These are phyloP conservation scores for Chalcosyrphus nemorum DNA, from an alignment of 2,888 invertebrate genomes.

Conservation along the genomic window DNA sequence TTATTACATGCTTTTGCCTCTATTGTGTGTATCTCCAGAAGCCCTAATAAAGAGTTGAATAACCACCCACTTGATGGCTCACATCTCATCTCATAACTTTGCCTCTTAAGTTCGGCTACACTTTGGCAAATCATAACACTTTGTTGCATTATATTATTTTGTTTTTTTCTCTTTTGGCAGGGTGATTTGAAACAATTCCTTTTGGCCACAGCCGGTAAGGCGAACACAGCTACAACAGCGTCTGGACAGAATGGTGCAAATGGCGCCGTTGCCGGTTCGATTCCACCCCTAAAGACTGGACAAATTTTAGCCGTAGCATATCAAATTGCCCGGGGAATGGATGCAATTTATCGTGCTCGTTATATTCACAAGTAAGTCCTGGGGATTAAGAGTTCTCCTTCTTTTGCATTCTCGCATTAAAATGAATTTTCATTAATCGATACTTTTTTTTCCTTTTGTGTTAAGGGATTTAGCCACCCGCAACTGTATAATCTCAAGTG, in stretches of 20 bases:
- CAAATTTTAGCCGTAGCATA: conserved; percentile 87
- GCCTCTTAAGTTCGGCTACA: not conserved
- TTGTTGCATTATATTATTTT: not conserved
- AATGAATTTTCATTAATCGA: conserved; percentile 43
- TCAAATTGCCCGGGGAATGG: conserved; percentile 92
- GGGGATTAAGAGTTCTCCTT: conserved; percentile 17
- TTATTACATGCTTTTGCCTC: no score
- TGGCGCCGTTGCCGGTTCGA: conserved; percentile 74
- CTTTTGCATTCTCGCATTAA: conserved; percentile 14
- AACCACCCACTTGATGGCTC: not conserved
- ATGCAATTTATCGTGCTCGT: conserved; percentile 88
- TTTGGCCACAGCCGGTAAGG: conserved; percentile 83
- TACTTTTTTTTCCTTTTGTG: not conserved
- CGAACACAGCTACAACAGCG: conserved; percentile 78
- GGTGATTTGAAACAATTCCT: conserved; percentile 96
- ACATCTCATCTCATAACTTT: not conserved
- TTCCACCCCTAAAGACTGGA: conserved; percentile 86
- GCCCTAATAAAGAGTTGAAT: not conserved
- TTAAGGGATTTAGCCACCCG: conserved; percentile 93
- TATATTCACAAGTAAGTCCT: conserved; percentile 89
- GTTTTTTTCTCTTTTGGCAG: conserved; percentile 82
- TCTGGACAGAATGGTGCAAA: conserved; percentile 47
- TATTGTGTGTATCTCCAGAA: no score
- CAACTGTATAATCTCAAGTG: conserved; percentile 93
- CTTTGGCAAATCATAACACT: not conserved